Evolutionary conservation across 1,140 invertebrate genomes (phyloP), one percentile per base, ranked within the genome.

Genomic region (Sinella curviseta): DNA sequence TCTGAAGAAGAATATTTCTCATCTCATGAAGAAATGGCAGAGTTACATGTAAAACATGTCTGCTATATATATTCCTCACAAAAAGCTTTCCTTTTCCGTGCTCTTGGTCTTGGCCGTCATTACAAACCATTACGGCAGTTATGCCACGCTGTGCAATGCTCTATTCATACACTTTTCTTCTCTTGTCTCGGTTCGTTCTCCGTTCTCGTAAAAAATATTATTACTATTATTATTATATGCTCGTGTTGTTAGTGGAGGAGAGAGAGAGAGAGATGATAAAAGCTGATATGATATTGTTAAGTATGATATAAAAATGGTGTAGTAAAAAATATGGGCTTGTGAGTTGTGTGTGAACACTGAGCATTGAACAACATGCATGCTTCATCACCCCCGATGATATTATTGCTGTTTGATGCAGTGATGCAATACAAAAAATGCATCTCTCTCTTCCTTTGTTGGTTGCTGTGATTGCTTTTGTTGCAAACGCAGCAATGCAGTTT

Each of bases 331-430:
- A 48, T 20, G 39, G 20, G 39, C 39, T 48, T 48, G 20, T 48
- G 39, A 48, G 20, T 48, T 48, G 8, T 48, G 8, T 48, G 39
- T 48, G 39, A 12, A 20, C 8, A 48, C 4, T 33, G 65, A 70
- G n/a, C n/a, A n/a, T n/a, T n/a, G n/a, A n/a, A n/a, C n/a, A n/a
- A 70, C 65, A 70, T 70, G 30, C 65, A 70, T 70, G 65, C 65
- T 70, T 70, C 65, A 70, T 70, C 65, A 70, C 65, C 65, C 26
- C 26, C 65, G 65, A 70, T 33, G 24, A 70, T 65, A 65, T n/a
- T 65, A 65, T n/a, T 65, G 26, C 24, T 65, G 57, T 4, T 65
- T 8, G 65, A 70, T 70, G 65, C 65, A 70, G 14, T 70, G 24
- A 65, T n/a, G 57, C 57, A 65, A 65, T 4, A 17, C 57, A 65